phyloP scores from a whole-genome alignment of 2,797 vertebrate species.

The Rhyacichthys aspro region DNA sequence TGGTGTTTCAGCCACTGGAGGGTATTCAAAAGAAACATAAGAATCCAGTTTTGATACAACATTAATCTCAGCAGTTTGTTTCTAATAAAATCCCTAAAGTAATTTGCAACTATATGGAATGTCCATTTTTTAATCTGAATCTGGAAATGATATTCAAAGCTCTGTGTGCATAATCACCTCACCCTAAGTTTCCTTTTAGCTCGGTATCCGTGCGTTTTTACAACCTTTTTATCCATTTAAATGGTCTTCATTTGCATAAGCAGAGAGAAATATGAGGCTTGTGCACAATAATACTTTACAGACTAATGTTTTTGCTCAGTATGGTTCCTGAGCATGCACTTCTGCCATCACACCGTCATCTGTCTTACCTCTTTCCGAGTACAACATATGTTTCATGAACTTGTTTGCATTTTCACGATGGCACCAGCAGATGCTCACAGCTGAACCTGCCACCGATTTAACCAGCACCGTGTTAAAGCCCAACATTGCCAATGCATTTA shows the following conservation, averaged over 20 bases:
- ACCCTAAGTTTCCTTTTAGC: too few relatives aligned
- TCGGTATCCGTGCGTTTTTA: too few relatives aligned
- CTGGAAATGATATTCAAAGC: too few relatives aligned
- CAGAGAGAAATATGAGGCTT: slow-evolving; percentile 2
- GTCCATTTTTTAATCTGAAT: too few relatives aligned
- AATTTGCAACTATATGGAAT: too few relatives aligned
- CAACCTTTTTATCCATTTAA: too few relatives aligned
- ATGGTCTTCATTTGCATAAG: slow-evolving; percentile 13
- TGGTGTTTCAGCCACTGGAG: too few relatives aligned
- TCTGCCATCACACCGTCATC: not conserved
- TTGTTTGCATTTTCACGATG: slow-evolving; percentile 42
- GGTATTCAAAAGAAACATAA: too few relatives aligned
- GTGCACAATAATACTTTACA: not conserved
- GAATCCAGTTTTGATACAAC: too few relatives aligned
- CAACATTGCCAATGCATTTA: slow-evolving; percentile 21
- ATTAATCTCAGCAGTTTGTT: too few relatives aligned
- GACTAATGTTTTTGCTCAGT: slow-evolving; percentile 3
- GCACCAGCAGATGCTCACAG: slow-evolving; percentile 38
- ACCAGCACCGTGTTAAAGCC: slow-evolving; percentile 18
- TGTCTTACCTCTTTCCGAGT: slow-evolving; percentile 11
- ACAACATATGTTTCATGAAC: slow-evolving; percentile 9
- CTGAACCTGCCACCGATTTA: slow-evolving; percentile 41
- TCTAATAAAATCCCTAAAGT: too few relatives aligned
- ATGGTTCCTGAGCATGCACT: not conserved
- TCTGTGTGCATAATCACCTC: too few relatives aligned